Evolutionary conservation across 2,113 vertebrate species (phyloP).

Genomic region (Onychorhynchus coronatus): DNA sequence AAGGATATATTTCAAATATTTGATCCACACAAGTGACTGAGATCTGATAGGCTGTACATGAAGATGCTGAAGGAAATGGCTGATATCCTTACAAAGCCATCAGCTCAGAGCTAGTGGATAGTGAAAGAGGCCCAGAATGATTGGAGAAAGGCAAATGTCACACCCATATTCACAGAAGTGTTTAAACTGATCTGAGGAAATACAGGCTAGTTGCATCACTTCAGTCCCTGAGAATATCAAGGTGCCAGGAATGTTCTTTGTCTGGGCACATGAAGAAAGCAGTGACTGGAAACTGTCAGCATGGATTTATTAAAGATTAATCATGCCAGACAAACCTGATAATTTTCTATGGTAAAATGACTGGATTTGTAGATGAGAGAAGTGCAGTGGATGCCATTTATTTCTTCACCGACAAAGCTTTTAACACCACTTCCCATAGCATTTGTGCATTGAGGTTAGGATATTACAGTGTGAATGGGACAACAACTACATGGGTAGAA

Average conservation of each 20-base stretch:
- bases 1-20: not conserved
- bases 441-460: not conserved
- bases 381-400: not conserved
- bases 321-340: not conserved
- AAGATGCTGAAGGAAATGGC: not conserved
- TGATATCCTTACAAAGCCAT: not conserved
- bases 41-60: not conserved
- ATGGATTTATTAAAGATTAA: not conserved
- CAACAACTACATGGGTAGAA: not conserved
- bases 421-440: not conserved
- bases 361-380: not conserved
- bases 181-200: not conserved
- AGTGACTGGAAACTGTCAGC: not conserved
- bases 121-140: not conserved
- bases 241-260: not conserved
- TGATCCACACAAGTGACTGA: not conserved
- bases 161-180: not conserved
- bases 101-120: not conserved
- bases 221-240: not conserved
- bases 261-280: not conserved
- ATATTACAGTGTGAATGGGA: not conserved
- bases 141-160: not conserved
- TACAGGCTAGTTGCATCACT: not conserved
- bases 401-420: not conserved
- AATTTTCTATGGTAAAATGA: not conserved